A percentile compares a stretch with the other conserved stretches of the same genome.
phyloP scores from a whole-genome alignment of 2,888 invertebrate genomes.

The Acronicta psi region DNA sequence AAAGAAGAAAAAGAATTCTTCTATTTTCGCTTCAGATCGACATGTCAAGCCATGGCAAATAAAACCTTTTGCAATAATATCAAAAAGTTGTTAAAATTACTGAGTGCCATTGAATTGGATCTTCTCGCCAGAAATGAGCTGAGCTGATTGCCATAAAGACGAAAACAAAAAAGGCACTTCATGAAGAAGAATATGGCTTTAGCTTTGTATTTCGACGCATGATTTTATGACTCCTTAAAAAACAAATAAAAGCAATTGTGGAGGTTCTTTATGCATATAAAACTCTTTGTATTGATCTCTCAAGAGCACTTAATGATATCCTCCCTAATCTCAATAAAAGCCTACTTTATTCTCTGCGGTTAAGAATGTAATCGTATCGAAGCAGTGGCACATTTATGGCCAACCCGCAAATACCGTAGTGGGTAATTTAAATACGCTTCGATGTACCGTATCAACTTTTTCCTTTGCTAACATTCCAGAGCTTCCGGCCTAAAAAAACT shows the following conservation, averaged over 20 bases:
- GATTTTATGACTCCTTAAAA: too few relatives aligned
- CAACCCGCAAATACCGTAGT: constrained; percentile 44
- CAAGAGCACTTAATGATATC: constrained; percentile 5
- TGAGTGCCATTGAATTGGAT: too few relatives aligned
- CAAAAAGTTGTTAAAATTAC: too few relatives aligned
- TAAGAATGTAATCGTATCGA: constrained; percentile 48
- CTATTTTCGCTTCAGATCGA: too few relatives aligned
- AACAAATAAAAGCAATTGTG: background rate
- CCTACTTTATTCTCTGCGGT: constrained; percentile 38
- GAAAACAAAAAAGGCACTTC: too few relatives aligned
- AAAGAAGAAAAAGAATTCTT: too few relatives aligned
- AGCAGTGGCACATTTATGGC: constrained; percentile 35
- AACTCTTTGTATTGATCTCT: background rate
- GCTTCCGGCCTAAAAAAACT: background rate
- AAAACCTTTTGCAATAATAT: too few relatives aligned
- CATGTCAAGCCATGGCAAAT: too few relatives aligned
- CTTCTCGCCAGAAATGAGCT: too few relatives aligned
- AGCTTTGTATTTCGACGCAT: too few relatives aligned
- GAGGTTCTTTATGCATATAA: background rate
- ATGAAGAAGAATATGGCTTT: too few relatives aligned
- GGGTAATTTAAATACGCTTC: constrained; percentile 49
- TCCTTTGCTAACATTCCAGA: constrained; percentile 7
- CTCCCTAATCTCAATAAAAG: constrained; percentile 37
- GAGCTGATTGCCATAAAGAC: too few relatives aligned
- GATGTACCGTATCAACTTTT: constrained; percentile 52